These are phyloP conservation scores for Phataginus tricuspis DNA, from an alignment of 2,797 vertebrate genomes.

Conservation along the genomic window DNA sequence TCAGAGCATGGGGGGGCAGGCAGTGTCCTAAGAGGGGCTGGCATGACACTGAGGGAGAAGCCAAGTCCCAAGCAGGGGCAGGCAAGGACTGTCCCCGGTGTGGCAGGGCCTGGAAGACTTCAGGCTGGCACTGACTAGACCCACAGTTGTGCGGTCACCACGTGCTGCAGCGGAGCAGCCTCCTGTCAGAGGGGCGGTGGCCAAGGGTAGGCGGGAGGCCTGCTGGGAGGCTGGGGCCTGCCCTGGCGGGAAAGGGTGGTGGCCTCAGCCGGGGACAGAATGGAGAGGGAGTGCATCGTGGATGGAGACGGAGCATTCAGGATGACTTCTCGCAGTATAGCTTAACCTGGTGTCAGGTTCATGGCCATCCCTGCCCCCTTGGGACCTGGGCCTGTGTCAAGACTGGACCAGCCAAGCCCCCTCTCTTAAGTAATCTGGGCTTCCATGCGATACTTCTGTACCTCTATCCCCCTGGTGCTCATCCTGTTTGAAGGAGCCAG, in stretches of 20 bases:
- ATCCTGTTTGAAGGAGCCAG: neutral
- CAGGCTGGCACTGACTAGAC: neutral
- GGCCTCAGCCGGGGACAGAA: rapidly evolving
- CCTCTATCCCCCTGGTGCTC: neutral
- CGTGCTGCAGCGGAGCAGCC: rapidly evolving
- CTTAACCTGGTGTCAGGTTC: neutral
- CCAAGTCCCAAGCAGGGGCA: neutral
- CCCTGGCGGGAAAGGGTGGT: neutral
- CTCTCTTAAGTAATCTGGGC: neutral
- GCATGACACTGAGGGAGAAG: too few relatives aligned
- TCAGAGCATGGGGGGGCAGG: too few relatives aligned
- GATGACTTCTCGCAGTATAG: rapidly evolving
- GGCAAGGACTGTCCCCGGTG: rapidly evolving
- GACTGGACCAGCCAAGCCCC: neutral
- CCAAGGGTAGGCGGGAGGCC: neutral
- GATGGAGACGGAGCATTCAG: neutral
- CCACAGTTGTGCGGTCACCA: too few relatives aligned
- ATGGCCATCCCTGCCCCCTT: too few relatives aligned
- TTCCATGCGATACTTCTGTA: neutral
- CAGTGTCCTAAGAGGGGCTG: neutral
- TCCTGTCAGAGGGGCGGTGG: neutral
- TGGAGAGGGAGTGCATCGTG: neutral
- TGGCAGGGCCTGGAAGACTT: neutral
- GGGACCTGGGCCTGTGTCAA: neutral
- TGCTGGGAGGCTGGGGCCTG: neutral